Evolutionary conservation across 1,140 invertebrate genomes (phyloP).

Genomic region (Monochamus saltuarius): DNA sequence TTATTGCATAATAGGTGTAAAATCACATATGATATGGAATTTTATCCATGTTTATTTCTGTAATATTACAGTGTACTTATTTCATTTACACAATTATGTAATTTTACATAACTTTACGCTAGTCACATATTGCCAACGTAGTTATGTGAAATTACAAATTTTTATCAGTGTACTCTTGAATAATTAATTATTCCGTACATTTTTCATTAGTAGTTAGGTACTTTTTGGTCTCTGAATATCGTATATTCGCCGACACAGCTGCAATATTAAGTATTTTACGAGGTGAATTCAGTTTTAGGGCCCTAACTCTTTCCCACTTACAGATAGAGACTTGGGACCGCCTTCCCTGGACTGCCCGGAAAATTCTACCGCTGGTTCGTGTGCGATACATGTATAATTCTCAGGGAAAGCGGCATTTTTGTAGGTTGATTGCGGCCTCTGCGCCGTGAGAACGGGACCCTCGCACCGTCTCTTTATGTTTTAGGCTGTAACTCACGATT

Average conservation of each 20-base stretch:
- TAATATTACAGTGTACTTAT: too few relatives aligned
- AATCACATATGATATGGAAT: too few relatives aligned
- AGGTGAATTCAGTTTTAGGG: too few relatives aligned
- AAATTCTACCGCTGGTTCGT: constrained; percentile 21
- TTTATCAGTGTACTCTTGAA: too few relatives aligned
- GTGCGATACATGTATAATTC: constrained; percentile 22
- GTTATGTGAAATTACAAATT: too few relatives aligned
- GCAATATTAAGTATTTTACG: not conserved
- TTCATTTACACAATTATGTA: too few relatives aligned
- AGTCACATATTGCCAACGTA: too few relatives aligned
- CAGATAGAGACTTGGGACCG: constrained; percentile 32
- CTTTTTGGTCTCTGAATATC: not conserved
- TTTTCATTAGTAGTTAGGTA: too few relatives aligned
- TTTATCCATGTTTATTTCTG: too few relatives aligned
- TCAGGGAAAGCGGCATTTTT: constrained; percentile 1
- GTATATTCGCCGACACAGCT: not conserved
- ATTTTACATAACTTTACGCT: too few relatives aligned
- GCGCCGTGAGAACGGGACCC: constrained; percentile 19
- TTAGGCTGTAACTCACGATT: constrained; percentile 42
- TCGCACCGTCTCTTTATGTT: constrained; percentile 37
- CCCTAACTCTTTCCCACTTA: constrained; percentile 11
- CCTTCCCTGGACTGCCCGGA: constrained; percentile 6
- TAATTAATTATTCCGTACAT: too few relatives aligned
- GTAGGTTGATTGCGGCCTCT: constrained; percentile 10
- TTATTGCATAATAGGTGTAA: too few relatives aligned